Percentiles rank a stretch among this genome's conserved stretches.
These are phyloP conservation scores for Eupithecia abbreviata DNA, from an alignment of 2,888 invertebrate genomes.

Conservation along the genomic window DNA sequence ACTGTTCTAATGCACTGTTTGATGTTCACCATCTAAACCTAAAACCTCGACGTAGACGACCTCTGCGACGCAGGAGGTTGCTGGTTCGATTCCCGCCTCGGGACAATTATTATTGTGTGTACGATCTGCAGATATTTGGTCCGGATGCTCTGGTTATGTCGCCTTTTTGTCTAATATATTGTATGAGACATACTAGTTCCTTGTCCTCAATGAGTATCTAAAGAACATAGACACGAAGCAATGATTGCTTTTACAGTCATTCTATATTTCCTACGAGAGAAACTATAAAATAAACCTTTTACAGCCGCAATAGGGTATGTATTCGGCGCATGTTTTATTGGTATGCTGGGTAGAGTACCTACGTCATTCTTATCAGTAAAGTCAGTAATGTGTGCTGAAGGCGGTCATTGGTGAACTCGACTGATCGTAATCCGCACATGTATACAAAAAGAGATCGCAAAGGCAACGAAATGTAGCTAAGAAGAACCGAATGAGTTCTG, in stretches of 20 bases:
- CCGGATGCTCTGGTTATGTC: no score
- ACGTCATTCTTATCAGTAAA: slow-evolving; percentile 35
- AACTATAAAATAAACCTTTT: background rate
- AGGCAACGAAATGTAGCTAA: no score
- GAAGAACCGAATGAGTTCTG: no score
- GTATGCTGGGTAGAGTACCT: background rate
- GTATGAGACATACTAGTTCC: background rate
- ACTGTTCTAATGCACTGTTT: no score
- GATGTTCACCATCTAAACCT: no score
- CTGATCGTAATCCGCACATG: background rate
- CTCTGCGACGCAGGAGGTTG: no score
- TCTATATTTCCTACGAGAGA: background rate
- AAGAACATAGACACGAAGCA: background rate
- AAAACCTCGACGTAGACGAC: no score
- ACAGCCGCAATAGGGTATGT: background rate
- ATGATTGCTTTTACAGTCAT: slow-evolving; percentile 14
- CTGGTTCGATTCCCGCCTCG: no score
- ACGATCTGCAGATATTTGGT: no score
- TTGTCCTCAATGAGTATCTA: background rate
- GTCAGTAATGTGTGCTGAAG: background rate
- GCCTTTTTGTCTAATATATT: background rate
- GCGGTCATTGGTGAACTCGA: background rate
- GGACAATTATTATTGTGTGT: no score
- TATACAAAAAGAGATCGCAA: background rate
- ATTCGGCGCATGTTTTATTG: background rate